Evolutionary conservation across 2,113 vertebrate genomes (phyloP).

Genomic region (Eudyptes chrysolophus): DNA sequence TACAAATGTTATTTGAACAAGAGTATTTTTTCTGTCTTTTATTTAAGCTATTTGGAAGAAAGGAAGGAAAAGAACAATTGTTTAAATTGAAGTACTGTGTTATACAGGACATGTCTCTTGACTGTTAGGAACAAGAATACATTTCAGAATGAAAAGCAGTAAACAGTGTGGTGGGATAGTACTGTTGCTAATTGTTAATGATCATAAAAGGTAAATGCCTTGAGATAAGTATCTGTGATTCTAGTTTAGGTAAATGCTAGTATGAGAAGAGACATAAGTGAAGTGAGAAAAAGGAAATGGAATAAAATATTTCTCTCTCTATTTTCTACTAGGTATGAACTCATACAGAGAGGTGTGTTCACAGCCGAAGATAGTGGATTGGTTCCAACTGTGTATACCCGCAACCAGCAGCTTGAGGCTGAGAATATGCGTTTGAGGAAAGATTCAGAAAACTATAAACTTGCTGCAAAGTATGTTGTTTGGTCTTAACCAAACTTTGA

Average conservation of each 20-base stretch:
- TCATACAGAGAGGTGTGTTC: conserved; percentile 77
- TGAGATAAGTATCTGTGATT: background rate
- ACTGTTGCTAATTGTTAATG: background rate
- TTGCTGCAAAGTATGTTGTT: conserved; percentile 70
- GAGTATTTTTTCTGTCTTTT: background rate
- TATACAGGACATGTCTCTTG: background rate
- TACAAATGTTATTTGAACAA: background rate
- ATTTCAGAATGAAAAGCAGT: background rate
- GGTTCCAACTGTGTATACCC: conserved; percentile 79
- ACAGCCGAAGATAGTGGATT: conserved; percentile 22
- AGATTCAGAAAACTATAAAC: conserved; percentile 78
- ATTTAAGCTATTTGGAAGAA: background rate
- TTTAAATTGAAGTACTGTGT: background rate
- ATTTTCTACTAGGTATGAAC: conserved; percentile 76
- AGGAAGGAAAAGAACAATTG: background rate
- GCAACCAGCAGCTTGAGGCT: conserved; percentile 78
- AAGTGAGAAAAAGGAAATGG: background rate
- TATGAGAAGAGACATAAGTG: background rate
- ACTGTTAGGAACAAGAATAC: background rate
- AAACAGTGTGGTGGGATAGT: background rate
- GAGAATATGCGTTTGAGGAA: conserved; percentile 77
- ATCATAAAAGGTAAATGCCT: background rate
- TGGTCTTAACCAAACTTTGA: background rate
- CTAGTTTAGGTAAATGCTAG: background rate
- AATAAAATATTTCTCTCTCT: background rate